Evolutionary conservation across 2,113 vertebrate species (phyloP), one percentile per base, ranked within the genome.

Genomic region (Bostrychus sinensis): DNA sequence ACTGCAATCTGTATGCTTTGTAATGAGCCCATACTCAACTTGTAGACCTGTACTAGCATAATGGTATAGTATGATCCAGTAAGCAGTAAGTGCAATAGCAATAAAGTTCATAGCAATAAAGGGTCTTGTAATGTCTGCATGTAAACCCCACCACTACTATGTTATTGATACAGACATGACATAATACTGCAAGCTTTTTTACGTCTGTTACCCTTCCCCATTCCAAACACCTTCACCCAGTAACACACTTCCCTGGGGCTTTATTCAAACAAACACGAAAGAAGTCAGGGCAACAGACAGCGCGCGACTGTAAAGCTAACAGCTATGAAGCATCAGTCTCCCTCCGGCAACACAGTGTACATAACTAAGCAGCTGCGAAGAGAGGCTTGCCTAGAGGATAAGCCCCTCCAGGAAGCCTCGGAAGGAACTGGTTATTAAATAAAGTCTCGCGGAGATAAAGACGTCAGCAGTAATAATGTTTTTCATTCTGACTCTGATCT

Each of bases 381-480:
- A 66, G 70, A 73, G 66, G 45, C 66, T 79, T 12, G 56, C 77
- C 79, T 79, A 78, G 62, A 80, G 81, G 76, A 82, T 62, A 62
- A 70, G 60, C 67, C 77, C 82, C 84, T 77, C 66, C 50, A 82
- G 82, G 83, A 88, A 59, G 70, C 70, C 72, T 69, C 34, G 65
- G 69, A 78, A 86, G 66, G 83, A 86, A 83, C 77, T 75, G 84
- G 54, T 84, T 88, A 86, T 88, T 88, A 84, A 89, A 86, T 84
- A 81, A 87, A 80, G 78, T 57, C 76, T 75, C 62, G 42, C 28
- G 26, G 42, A 85, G 85, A 85, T 81, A 84, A 89, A 87, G 81
- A 86, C 78, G 86, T 88, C 84, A 83, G 78, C 82, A 77, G 78
- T 80, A 85, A 88, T 89, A 87, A 87, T 78, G 77, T 72, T 81